Evolutionary conservation across 2,113 vertebrate species (phyloP), one percentile per base, ranked within the genome.

Genomic region (Laticauda colubrina): DNA sequence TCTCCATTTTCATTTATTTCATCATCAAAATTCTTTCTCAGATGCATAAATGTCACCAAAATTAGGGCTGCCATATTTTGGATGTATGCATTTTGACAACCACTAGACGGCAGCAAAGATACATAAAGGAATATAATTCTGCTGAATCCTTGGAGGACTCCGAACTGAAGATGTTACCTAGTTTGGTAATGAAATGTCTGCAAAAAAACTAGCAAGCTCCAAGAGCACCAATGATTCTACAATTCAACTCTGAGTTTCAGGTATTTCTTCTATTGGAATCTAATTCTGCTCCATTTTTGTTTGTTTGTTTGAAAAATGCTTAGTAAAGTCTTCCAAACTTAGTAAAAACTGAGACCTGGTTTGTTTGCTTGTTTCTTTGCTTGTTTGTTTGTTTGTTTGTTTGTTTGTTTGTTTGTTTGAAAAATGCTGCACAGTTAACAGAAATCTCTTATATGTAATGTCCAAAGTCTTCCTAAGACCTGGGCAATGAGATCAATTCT

Each of bases 401-500:
- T n/a, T 15, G 29, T 57, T 48, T 34, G 23, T 56, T 91, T 87
- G 56, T 21, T 59, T 91, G 34, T n/a, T 34, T 43, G 24, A 24
- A 26, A 53, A 29, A 54, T 81, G 15, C 24, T 64, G 29, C 12
- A 29, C 69, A 90, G 39, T 59, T 56, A n/a, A 81, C 55, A 20
- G 23, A 24, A 23, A 51, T 23, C 39, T 86, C 34, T 81, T 56
- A 45, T n/a, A 55, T 45, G 14, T 85, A 61, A 45, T 64, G 81
- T 51, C 45, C 75, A 90, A 87, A 89, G 48, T 90, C 45, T 85
- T 64, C 56, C 43, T 87, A 92, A 89, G 56, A 64, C 81, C 48
- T 87, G 48, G 39, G 34, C n/a, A 87, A 87, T 29, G 53, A 90
- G 75, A 90, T 93, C 87, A 45, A 55, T 91, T 89, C n/a, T 59